phyloP scores from a whole-genome alignment of 2,888 invertebrate genomes.

The Melanostoma scalare region DNA sequence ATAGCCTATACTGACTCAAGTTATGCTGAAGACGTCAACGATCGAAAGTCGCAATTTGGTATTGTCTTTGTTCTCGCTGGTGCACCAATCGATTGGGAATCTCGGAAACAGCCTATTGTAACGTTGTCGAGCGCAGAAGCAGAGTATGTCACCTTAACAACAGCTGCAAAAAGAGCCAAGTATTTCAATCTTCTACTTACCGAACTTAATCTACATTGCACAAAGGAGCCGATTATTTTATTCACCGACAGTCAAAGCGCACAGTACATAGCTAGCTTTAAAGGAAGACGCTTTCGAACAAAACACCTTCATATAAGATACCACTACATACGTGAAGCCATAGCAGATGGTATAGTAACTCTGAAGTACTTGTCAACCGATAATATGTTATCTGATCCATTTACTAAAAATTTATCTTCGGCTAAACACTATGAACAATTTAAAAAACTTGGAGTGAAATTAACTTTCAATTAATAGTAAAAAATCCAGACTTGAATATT shows the following conservation, averaged over 20 bases:
- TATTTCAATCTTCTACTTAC: constrained; percentile 14
- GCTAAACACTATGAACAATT: constrained; percentile 25
- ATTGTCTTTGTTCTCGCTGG: constrained; percentile 12
- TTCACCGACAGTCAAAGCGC: constrained; percentile 7
- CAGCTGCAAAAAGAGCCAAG: constrained; percentile 7
- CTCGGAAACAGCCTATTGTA: constrained; percentile 9
- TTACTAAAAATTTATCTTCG: constrained; percentile 18
- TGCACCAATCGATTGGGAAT: constrained; percentile 18
- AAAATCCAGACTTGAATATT: not conserved
- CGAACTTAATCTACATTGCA: not conserved
- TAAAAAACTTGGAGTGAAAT: constrained; percentile 13
- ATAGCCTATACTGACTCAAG: constrained; percentile 6
- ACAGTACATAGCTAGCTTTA: constrained; percentile 3
- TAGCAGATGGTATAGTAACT: constrained; percentile 9
- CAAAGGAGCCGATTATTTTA: not conserved
- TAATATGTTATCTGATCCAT: constrained; percentile 20
- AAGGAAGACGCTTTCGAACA: constrained; percentile 8
- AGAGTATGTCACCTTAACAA: constrained; percentile 11
- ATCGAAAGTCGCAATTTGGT: constrained; percentile 13
- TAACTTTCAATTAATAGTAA: constrained; percentile 3
- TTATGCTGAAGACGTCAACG: constrained; percentile 1
- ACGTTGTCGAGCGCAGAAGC: constrained; percentile 12
- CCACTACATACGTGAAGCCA: constrained; percentile 9
- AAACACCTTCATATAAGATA: constrained; percentile 26
- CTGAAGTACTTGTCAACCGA: constrained; percentile 13